Percentiles rank a stretch among this genome's conserved stretches.
phyloP scores from a whole-genome alignment of 2,888 invertebrate genomes.

The Patella pellucida region DNA sequence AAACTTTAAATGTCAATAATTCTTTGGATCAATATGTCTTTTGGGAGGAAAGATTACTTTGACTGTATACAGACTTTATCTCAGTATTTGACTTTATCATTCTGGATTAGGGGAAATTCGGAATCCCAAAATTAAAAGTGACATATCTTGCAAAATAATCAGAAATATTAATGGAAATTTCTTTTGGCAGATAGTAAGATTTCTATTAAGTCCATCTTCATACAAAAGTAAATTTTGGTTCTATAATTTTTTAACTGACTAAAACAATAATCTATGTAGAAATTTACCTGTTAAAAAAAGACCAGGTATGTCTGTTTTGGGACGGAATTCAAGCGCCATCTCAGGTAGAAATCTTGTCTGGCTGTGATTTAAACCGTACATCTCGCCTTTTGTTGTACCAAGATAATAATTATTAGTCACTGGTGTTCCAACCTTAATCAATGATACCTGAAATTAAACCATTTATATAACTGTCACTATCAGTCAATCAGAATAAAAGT shows the following conservation, averaged over 20 bases:
- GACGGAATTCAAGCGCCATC: conserved; percentile 57
- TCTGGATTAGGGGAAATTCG: too few relatives aligned
- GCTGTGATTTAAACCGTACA: conserved; percentile 64
- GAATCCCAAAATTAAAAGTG: not conserved
- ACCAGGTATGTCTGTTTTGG: conserved; percentile 68
- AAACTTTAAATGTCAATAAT: too few relatives aligned
- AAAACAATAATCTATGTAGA: too few relatives aligned
- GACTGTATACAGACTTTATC: too few relatives aligned
- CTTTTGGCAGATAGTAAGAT: not conserved
- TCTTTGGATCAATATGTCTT: too few relatives aligned
- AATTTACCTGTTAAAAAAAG: conserved; percentile 65
- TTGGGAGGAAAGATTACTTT: too few relatives aligned
- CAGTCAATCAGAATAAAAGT: too few relatives aligned
- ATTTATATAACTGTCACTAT: too few relatives aligned
- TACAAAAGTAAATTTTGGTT: too few relatives aligned
- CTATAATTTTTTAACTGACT: too few relatives aligned
- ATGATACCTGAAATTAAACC: conserved; percentile 50
- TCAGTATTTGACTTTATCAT: too few relatives aligned
- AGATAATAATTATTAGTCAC: conserved; percentile 65
- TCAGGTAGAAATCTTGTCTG: conserved; percentile 53
- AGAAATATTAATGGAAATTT: not conserved
- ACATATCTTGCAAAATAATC: not conserved
- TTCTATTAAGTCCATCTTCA: too few relatives aligned
- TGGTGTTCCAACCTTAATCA: conserved; percentile 63
- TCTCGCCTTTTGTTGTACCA: conserved; percentile 58